Evolutionary conservation across 2,888 invertebrate genomes (phyloP).

Genomic region (Zeuzera pyrina): DNA sequence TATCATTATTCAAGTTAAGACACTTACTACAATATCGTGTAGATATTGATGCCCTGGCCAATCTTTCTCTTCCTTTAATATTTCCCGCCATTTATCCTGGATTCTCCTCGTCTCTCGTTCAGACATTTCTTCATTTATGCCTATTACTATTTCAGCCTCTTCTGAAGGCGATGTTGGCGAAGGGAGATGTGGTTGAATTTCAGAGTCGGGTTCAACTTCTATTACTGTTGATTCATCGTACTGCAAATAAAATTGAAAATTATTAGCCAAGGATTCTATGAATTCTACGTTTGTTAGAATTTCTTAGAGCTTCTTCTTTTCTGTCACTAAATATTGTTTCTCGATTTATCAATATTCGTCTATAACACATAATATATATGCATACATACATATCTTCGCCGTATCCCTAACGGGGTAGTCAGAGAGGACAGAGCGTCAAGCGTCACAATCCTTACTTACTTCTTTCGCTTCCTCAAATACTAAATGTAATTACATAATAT

Average conservation of each 20-base stretch:
- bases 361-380: no score
- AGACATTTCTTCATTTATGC: slow-evolving; percentile 45
- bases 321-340: no score
- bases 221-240: slow-evolving; percentile 79
- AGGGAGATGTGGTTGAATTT: slow-evolving; percentile 67
- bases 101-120: slow-evolving; percentile 76
- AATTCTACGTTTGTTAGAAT: no score
- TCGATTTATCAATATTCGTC: no score
- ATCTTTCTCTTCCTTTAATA: slow-evolving; percentile 72
- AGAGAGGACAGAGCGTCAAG: no score
- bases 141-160: slow-evolving; percentile 78
- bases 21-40: slow-evolving; percentile 83
- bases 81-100: slow-evolving; percentile 83
- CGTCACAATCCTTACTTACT: no score
- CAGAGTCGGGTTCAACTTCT: slow-evolving; percentile 79
- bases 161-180: slow-evolving; percentile 60
- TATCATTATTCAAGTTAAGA: background rate
- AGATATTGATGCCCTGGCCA: slow-evolving; percentile 68
- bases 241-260: slow-evolving; percentile 38
- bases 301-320: no score
- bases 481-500: no score
- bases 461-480: no score
- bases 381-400: no score
- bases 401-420: no score
- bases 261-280: no score